Base-by-base conservation (phyloP, 2,888 invertebrate genomes). In the Carcina quercana region DNA sequence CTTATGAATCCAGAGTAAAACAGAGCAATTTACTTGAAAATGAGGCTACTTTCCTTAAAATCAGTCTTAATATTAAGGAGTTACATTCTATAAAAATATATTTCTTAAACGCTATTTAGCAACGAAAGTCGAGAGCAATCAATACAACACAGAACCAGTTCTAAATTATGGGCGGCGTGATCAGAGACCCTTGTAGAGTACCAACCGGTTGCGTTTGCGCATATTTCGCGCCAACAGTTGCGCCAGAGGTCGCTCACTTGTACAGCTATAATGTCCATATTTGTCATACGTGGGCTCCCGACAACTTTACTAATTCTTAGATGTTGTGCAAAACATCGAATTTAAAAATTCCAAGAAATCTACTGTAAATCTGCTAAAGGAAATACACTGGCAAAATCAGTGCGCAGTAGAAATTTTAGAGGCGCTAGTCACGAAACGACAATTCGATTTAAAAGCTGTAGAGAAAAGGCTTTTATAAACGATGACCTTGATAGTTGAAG, bases 131-230 rank as follows among this genome's bases (percentile, higher is more conserved):
- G 41, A 28, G 30, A 28, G 33, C 55, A 48, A 52, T 43, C 41
- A 38, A 38, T n/a, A n/a, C n/a, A n/a, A n/a, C 42, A 37, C 39
- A 42, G 38, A 46, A 44, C 42, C 41, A 42, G 44, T 51, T 56
- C 54, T 61, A 50, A 54, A 51, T 21, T 14, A 30, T 11, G 27
- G 13, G 53, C 43, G 36, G 42, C 43, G 44, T 53, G 52, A 50
- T 53, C 52, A 53, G 54, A 50, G 49, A 46, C 47, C 57, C 54
- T 59, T 59, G 50, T 53, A 45, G 53, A 54, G 48, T 53, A 21
- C 13, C 28, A 5, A 44, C 53, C 45, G 53, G 57, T 64, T 59
- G 51, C 54, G 43, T 40, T 48, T 35, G 40, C 45, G 43, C 48
- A 48, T 53, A 53, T 43, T 45, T 37, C 6, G 36, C 35, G 37